Base-by-base conservation (phyloP, 2,888 invertebrate genomes). In the Drosophila subquinaria region DNA sequence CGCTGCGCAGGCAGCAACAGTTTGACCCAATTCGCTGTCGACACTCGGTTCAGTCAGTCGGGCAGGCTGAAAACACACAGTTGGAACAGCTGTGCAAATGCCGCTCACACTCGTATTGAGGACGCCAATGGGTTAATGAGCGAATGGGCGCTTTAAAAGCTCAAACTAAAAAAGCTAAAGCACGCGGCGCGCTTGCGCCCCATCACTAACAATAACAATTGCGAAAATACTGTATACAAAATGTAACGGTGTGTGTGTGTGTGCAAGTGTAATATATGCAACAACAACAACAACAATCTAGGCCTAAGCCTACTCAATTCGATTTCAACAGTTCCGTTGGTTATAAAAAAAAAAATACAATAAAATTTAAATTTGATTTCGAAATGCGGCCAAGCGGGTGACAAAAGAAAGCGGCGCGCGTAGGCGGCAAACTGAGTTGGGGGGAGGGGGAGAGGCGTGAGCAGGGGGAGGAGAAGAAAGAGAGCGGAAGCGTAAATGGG, bases 1-100 rank as follows among this genome's bases (percentile, higher is more conserved):
- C 65, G 51, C 57, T 17, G 59, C 59, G 40, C 68, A 48, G 52
- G 17, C 68, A 43, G 53, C 38, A 36, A 61, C 60, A 79, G 82
- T 88, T 85, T 84, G 90, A 84, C 84, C 84, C 82, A 84, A 89
- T 84, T 84, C 69, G 57, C 64, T 47, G 69, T 68, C 81, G 67
- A 68, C 69, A 62, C 56, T 52, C 66, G 67, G 75, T 48, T 61
- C 56, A 51, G 51, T 50, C 50, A 70, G 50, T 8, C 15, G 10
- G 38, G 5, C 43, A 10, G 17, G 15, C 42, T 42, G 10, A 56
- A 35, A 38, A 17, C 20, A 33, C 64, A 62, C 64, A 60, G 53
- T 48, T 68, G 59, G 59, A 85, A 88, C 85, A 85, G 90, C 85
- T 85, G 85, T 85, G 90, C 81, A 77, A 76, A 75, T 69, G 79